Evolutionary conservation across 2,797 vertebrate genomes (phyloP).

Genomic region (Selene dorsalis): DNA sequence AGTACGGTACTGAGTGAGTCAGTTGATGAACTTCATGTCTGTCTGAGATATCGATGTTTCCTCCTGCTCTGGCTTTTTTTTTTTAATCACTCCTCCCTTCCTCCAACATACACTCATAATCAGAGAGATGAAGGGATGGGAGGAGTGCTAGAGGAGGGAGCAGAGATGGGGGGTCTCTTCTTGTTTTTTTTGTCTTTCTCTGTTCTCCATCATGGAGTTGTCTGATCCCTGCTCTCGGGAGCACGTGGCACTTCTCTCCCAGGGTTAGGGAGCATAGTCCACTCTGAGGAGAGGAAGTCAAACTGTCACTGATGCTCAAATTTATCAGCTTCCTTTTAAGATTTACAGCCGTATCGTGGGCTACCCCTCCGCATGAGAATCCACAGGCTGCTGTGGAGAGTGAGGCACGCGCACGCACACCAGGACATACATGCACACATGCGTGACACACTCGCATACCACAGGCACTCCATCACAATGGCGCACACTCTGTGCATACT

Average conservation of each 20-base stretch:
- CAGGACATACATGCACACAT: conserved; percentile 7
- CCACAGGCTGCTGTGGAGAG: conserved; percentile 42
- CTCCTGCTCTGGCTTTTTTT: conserved; percentile 37
- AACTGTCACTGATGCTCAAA: conserved; percentile 66
- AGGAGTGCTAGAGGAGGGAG: conserved; percentile 11
- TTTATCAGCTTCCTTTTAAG: conserved; percentile 68
- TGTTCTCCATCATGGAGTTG: conserved; percentile 40
- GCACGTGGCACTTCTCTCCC: conserved; percentile 62
- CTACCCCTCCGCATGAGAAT: conserved; percentile 57
- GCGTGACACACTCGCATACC: conserved; percentile 32
- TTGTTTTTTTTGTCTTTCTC: conserved; percentile 9
- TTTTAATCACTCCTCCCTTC: conserved; percentile 56
- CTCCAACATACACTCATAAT: conserved; percentile 65
- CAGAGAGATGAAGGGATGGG: conserved; percentile 68
- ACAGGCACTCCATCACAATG: conserved; percentile 32
- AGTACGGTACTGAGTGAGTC: conserved; percentile 33
- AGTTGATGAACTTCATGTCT: conserved; percentile 59
- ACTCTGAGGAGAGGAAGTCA: conserved; percentile 67
- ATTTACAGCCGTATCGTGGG: conserved; percentile 57
- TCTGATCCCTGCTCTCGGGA: conserved; percentile 25
- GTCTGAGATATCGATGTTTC: conserved; percentile 66
- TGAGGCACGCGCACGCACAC: neutral
- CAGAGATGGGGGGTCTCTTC: conserved; percentile 19
- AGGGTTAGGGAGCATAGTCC: conserved; percentile 65
- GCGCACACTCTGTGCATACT: conserved; percentile 16